Percentiles rank a stretch among this genome's conserved stretches.
phyloP scores from a whole-genome alignment of 2,113 vertebrate species.

The Prionailurus viverrinus region DNA sequence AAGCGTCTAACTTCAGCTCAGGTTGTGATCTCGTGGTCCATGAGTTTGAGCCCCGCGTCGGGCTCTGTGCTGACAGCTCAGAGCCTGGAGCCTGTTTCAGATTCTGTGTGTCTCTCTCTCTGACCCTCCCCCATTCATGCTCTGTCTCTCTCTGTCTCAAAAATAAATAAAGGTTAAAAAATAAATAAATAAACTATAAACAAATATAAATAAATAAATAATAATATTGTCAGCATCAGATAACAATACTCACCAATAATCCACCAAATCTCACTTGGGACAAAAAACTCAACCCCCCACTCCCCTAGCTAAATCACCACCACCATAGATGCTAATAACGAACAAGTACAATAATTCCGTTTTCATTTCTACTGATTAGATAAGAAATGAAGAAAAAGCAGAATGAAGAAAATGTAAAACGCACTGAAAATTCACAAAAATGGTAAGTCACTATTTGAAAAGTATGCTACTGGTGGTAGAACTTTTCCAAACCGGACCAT shows the following conservation, averaged over 20 bases:
- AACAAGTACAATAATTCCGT: neutral
- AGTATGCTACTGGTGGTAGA: neutral
- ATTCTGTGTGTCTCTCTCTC: no score
- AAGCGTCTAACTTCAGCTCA: no score
- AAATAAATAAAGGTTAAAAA: no score
- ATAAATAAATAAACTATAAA: no score
- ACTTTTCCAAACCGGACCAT: neutral
- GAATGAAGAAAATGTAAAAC: conserved; percentile 31
- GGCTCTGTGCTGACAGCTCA: no score
- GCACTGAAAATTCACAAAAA: neutral
- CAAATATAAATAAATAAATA: no score
- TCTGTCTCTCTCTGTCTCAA: no score
- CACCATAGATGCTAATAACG: neutral
- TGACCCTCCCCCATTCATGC: no score
- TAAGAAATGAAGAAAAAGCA: conserved; percentile 1
- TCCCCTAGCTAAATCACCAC: neutral
- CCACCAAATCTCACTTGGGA: neutral
- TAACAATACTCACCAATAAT: neutral
- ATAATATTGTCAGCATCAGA: conserved; percentile 1
- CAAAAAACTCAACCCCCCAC: neutral
- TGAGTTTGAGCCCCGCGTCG: no score
- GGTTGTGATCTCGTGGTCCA: no score
- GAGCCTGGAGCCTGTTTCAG: no score
- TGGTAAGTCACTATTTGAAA: neutral
- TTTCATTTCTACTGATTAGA: conserved; percentile 11